phyloP scores from a whole-genome alignment of 2,113 vertebrate genomes.

The Sminthopsis crassicaudata region DNA sequence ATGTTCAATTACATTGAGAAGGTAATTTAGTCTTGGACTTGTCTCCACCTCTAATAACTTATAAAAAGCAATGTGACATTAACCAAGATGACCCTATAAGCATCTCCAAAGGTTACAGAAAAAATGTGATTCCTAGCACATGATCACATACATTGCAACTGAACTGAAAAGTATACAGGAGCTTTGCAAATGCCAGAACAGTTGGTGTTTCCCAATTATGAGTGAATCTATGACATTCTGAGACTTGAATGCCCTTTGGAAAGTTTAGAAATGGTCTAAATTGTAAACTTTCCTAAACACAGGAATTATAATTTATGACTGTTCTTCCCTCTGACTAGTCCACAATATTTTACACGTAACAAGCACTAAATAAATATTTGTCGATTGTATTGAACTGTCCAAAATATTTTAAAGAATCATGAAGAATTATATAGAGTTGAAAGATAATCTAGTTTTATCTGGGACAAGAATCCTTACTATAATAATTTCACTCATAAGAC shows the following conservation, averaged over 20 bases:
- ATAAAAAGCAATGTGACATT: neutral
- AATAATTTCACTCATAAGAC: neutral
- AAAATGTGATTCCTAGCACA: neutral
- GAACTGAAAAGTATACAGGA: neutral
- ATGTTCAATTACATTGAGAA: neutral
- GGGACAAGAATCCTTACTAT: neutral
- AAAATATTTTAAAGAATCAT: neutral
- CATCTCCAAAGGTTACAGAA: neutral
- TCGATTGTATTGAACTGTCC: neutral
- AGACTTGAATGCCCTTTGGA: neutral
- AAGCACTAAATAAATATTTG: neutral
- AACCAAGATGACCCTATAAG: neutral
- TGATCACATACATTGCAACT: neutral
- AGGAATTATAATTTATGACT: neutral
- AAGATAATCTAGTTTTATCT: neutral
- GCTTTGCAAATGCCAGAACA: neutral
- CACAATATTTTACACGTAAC: neutral
- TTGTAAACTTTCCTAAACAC: neutral
- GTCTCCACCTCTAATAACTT: neutral
- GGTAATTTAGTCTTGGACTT: neutral
- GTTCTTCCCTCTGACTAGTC: neutral
- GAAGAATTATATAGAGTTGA: neutral
- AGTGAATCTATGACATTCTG: neutral
- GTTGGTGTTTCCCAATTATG: neutral
- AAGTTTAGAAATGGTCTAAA: neutral